Conservation (phyloP, 1,140 invertebrate species). For the Procambarus clarkii region DNA sequence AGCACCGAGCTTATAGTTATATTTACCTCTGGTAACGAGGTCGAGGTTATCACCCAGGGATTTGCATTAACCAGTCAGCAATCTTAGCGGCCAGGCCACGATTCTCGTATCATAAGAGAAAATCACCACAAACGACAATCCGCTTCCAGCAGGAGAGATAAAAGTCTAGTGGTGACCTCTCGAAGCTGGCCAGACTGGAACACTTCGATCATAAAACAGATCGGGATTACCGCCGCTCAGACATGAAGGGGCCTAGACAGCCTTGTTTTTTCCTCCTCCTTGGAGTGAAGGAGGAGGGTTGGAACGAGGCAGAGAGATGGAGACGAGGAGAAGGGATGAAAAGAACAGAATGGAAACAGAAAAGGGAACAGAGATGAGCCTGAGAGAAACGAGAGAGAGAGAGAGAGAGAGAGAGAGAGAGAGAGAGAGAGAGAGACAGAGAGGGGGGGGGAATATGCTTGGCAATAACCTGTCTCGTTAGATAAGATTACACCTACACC, state of each 20-base stretch:
- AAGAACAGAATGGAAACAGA: neutral
- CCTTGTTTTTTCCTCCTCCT: neutral
- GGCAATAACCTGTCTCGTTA: slow-evolving; percentile 4
- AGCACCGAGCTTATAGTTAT: too few species aligned
- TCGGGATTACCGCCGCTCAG: neutral
- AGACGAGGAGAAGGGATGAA: too few species aligned
- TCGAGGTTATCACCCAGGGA: neutral
- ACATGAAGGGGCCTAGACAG: neutral
- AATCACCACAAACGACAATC: slow-evolving; percentile 2
- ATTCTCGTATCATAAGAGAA: slow-evolving; percentile 3
- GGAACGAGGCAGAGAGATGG: too few species aligned
- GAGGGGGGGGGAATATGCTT: neutral
- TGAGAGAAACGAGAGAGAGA: slow-evolving; percentile 6
- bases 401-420: slow-evolving; percentile 13
- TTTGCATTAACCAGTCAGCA: neutral
- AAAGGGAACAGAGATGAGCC: neutral
- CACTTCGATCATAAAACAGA: neutral
- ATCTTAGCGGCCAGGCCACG: neutral
- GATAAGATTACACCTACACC: neutral
- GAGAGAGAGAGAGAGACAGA: neutral
- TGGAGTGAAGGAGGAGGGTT: too few species aligned
- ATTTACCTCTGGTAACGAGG: neutral
- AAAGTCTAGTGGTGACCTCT: neutral
- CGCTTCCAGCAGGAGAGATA: neutral
- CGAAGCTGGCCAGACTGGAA: neutral